Evolutionary conservation across 2,888 invertebrate genomes (phyloP).

Genomic region (Zonitis immaculata): DNA sequence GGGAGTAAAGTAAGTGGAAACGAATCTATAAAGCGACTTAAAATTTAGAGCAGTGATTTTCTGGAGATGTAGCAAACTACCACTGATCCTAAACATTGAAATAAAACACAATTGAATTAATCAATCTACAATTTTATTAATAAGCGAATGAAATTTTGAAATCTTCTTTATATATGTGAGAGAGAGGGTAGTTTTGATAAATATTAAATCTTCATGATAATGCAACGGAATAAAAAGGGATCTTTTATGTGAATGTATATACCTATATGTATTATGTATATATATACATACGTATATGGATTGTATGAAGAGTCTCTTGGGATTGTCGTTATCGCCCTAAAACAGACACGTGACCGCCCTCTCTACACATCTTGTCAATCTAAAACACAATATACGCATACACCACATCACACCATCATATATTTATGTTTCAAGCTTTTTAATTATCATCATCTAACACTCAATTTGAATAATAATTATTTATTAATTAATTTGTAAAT

Average conservation of each 20-base stretch:
- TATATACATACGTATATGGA: background rate
- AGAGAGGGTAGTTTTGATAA: too few species aligned
- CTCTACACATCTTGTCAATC: constrained; percentile 20
- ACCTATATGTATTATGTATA: too few species aligned
- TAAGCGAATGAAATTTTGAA: too few species aligned
- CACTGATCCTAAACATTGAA: too few species aligned
- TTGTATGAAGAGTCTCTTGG: constrained; percentile 14
- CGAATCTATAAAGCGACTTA: too few species aligned
- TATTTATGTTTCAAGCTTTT: background rate
- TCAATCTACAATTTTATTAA: too few species aligned
- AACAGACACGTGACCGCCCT: constrained; percentile 33
- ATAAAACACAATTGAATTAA: too few species aligned
- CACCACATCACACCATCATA: background rate
- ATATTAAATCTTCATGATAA: too few species aligned
- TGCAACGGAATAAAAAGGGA: background rate
- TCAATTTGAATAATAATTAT: background rate
- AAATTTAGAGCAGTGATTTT: too few species aligned
- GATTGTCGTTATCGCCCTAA: constrained; percentile 36
- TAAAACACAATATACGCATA: constrained; percentile 8
- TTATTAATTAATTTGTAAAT: background rate
- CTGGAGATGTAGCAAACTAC: too few species aligned
- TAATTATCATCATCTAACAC: background rate
- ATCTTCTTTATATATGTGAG: too few species aligned
- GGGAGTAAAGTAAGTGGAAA: too few species aligned
- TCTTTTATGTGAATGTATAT: background rate